Evolutionary conservation across 2,797 vertebrate species (phyloP).

Genomic region (Hydrocynus forskahlii): DNA sequence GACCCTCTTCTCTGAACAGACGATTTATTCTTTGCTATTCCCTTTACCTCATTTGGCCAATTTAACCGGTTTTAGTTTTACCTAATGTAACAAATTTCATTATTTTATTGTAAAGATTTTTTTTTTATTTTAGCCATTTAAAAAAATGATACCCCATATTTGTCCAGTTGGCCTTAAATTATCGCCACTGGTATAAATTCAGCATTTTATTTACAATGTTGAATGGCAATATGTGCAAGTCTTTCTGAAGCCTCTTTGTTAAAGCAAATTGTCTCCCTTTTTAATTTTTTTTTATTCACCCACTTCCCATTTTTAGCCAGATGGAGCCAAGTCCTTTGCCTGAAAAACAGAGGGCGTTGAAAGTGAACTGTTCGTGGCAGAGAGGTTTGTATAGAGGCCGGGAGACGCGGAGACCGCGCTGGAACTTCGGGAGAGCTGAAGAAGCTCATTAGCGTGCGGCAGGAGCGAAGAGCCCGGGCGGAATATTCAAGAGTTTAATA

Average conservation of each 20-base stretch:
- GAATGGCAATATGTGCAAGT: no score
- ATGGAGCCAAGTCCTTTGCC: neutral
- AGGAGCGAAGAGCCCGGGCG: conserved; percentile 64
- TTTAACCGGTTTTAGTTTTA: no score
- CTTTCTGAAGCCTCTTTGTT: no score
- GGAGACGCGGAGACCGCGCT: neutral
- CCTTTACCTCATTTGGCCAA: neutral
- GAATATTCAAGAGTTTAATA: conserved; percentile 57
- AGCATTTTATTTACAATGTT: no score
- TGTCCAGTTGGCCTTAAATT: no score
- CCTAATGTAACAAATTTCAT: neutral
- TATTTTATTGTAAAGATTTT: neutral
- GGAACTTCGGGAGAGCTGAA: conserved; percentile 32
- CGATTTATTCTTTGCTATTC: neutral
- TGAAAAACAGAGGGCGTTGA: neutral
- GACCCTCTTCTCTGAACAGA: neutral
- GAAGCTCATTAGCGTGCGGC: conserved; percentile 56
- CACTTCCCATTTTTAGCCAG: no score
- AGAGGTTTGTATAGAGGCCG: neutral
- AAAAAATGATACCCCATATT: no score
- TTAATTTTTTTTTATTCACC: no score
- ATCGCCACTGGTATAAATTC: no score
- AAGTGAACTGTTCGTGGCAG: neutral
- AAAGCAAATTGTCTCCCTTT: no score
- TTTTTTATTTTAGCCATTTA: no score